A percentile compares a stretch with the other conserved stretches of the same genome.
Evolutionary conservation across 1,140 invertebrate species (phyloP).

Genomic region (Aphaenogaster ashmeadi): DNA sequence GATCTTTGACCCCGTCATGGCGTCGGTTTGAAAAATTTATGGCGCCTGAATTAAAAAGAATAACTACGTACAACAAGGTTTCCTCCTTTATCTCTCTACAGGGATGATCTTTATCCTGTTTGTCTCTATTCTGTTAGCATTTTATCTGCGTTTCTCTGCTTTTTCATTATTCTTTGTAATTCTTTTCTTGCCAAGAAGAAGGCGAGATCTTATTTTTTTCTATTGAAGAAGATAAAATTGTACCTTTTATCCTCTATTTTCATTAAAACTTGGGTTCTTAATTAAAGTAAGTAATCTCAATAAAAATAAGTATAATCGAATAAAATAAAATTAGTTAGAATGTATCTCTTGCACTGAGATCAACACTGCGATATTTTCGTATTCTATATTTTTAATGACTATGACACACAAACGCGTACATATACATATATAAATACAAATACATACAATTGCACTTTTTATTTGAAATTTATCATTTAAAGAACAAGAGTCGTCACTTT

Average conservation of each 20-base stretch:
- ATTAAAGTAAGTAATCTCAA: neutral
- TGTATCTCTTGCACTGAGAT: neutral
- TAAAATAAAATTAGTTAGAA: neutral
- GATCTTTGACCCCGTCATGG: conserved; percentile 47
- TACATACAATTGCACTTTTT: neutral
- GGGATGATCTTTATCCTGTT: conserved; percentile 12
- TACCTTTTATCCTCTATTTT: neutral
- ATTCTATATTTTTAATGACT: neutral
- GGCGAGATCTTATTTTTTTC: neutral
- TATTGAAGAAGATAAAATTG: neutral
- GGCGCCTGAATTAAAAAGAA: conserved; percentile 18
- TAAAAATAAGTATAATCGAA: neutral
- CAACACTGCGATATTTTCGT: neutral
- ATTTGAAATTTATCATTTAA: neutral
- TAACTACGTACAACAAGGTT: neutral
- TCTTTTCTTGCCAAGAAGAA: neutral
- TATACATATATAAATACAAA: too few species aligned
- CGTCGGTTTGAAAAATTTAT: conserved; percentile 46
- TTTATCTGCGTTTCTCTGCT: neutral
- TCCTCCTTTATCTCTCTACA: neutral
- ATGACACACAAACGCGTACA: neutral
- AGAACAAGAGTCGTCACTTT: neutral
- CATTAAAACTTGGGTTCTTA: neutral
- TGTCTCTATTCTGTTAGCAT: conserved; percentile 29
- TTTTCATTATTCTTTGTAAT: conserved; percentile 10